Evolutionary conservation across 1,140 invertebrate species (phyloP).

Genomic region (Chelonus insularis): DNA sequence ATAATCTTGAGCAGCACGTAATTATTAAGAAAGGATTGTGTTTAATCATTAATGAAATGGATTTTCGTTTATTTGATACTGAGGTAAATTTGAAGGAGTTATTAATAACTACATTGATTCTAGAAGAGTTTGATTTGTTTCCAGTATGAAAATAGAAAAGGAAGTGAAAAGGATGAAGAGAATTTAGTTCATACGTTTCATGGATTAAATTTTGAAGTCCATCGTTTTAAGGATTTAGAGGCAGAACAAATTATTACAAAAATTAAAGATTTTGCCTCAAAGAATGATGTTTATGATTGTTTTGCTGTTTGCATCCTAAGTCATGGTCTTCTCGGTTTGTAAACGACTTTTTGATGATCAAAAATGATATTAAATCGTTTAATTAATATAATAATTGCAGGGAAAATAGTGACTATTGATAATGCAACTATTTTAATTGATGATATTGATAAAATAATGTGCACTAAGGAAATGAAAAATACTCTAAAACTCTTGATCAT

Average conservation of each 20-base stretch:
- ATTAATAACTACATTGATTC: too few relatives aligned
- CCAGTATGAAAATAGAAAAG: background rate
- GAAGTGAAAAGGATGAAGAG: background rate
- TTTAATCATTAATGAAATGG: conserved; percentile 6
- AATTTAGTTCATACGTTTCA: conserved; percentile 1
- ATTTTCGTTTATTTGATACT: background rate
- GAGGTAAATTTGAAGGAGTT: too few relatives aligned
- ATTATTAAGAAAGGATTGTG: conserved; percentile 11
- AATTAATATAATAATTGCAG: too few relatives aligned
- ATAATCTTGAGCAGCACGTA: too few relatives aligned
- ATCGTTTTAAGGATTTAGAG: background rate
- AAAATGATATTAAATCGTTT: background rate
- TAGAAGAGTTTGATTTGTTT: too few relatives aligned
- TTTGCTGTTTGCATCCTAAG: conserved; percentile 14
- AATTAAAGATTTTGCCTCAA: background rate
- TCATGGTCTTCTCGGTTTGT: conserved; percentile 1
- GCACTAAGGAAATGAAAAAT: background rate
- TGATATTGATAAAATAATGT: conserved; percentile 3
- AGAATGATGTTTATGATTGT: background rate
- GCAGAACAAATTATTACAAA: background rate
- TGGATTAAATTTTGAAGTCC: background rate
- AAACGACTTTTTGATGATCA: background rate
- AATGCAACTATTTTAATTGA: background rate
- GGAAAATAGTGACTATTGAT: conserved; percentile 8
- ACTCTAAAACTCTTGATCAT: conserved; percentile 15